Evolutionary conservation across 2,888 invertebrate genomes (phyloP).

Genomic region (Pseudococcus jackbeardsleyi): DNA sequence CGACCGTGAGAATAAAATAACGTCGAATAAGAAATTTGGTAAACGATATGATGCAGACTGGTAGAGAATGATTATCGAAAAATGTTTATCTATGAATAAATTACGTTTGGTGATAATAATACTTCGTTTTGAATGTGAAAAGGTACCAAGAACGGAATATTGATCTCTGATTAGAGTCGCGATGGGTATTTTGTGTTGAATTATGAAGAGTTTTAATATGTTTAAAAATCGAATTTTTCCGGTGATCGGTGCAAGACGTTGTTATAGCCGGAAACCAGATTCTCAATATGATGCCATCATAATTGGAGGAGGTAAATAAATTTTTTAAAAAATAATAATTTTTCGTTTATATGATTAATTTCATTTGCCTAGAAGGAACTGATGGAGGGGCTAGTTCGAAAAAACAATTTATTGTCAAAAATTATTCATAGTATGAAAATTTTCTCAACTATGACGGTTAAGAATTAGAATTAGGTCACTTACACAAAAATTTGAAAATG

Average conservation of each 20-base stretch:
- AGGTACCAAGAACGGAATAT: neutral
- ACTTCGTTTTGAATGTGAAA: neutral
- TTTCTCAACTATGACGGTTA: too few species aligned
- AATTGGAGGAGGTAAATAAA: conserved; percentile 53
- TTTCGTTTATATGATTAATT: too few species aligned
- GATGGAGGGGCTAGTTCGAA: too few species aligned
- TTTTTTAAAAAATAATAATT: neutral
- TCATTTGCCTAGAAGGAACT: too few species aligned
- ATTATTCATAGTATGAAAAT: too few species aligned
- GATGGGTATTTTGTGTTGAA: neutral
- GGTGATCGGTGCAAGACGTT: neutral
- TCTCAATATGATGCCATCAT: conserved; percentile 42
- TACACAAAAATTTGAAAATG: too few species aligned
- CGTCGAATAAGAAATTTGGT: neutral
- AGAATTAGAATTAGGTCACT: too few species aligned
- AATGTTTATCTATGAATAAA: neutral
- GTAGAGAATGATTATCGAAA: neutral
- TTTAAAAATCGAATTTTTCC: neutral
- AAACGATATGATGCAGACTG: neutral
- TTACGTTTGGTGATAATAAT: neutral
- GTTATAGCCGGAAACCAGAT: neutral
- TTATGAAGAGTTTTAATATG: neutral
- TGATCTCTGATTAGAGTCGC: neutral
- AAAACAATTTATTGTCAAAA: too few species aligned
- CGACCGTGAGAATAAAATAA: neutral